phyloP scores from a whole-genome alignment of 2,113 vertebrate genomes.

The Meleagris gallopavo region DNA sequence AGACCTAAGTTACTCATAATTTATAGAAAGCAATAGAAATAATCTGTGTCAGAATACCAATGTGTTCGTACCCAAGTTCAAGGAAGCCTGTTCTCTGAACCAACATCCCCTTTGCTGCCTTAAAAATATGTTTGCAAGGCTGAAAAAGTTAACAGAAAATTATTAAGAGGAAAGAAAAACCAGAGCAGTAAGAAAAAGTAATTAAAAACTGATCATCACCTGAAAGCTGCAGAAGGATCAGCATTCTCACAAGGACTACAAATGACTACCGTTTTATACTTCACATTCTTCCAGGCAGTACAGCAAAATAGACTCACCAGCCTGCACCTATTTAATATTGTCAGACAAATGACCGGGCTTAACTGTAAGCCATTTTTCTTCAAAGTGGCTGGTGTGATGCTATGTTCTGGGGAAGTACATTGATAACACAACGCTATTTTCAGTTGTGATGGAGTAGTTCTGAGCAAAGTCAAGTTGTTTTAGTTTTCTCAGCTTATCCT shows the following conservation, averaged over 20 bases:
- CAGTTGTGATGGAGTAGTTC: too few relatives aligned
- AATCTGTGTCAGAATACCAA: background rate
- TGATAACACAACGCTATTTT: too few relatives aligned
- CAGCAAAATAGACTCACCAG: conserved; percentile 49
- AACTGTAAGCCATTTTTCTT: background rate
- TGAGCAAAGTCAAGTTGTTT: too few relatives aligned
- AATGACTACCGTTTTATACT: conserved; percentile 41
- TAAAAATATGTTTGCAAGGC: background rate
- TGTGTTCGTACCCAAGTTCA: background rate
- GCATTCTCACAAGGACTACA: conserved; percentile 14
- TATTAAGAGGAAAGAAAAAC: background rate
- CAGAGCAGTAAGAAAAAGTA: background rate
- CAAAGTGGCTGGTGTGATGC: too few relatives aligned
- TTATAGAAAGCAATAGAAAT: background rate
- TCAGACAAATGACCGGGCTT: conserved; percentile 34
- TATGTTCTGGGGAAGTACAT: too few relatives aligned
- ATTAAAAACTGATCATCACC: conserved; percentile 29
- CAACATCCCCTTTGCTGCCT: background rate
- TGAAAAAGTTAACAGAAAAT: conserved; percentile 9
- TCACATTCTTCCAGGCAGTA: conserved; percentile 40
- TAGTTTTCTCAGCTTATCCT: too few relatives aligned
- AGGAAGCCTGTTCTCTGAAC: background rate
- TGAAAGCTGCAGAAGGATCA: conserved; percentile 4
- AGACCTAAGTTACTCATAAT: background rate
- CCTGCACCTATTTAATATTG: conserved; percentile 36